Evolutionary conservation across 2,888 invertebrate species (phyloP).

Genomic region (Lathronympha strigana): DNA sequence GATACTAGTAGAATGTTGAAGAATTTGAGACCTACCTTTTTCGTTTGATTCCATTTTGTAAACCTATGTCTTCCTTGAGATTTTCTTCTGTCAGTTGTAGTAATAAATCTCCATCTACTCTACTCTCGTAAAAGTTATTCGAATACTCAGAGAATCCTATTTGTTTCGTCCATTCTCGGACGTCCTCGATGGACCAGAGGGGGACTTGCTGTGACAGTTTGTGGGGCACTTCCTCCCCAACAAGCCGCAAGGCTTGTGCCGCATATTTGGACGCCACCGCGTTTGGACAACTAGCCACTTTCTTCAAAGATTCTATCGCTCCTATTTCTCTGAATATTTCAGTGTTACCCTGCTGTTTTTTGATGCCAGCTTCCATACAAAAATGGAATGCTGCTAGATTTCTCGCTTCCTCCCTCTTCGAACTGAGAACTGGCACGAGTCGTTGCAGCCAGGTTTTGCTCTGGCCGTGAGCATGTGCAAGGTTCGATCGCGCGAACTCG

Average conservation of each 20-base stretch:
- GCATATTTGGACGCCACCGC: slow-evolving; percentile 99
- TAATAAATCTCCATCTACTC: slow-evolving; percentile 98
- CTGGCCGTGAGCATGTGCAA: slow-evolving; percentile 97
- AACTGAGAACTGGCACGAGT: slow-evolving; percentile 96
- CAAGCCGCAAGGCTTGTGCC: slow-evolving; percentile 94
- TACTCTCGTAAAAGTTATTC: slow-evolving; percentile 92
- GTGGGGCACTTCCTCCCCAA: slow-evolving; percentile 98
- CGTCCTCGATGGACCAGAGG: slow-evolving; percentile 98
- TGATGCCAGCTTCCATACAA: slow-evolving; percentile 99
- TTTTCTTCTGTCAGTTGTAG: slow-evolving; percentile 96
- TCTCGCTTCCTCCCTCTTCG: slow-evolving; percentile 97
- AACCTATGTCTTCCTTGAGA: slow-evolving; percentile 95
- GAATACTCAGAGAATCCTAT: slow-evolving; percentile 96
- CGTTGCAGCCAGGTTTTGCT: slow-evolving; percentile 97
- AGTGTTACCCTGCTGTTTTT: slow-evolving; percentile 95
- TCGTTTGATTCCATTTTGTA: slow-evolving; percentile 96
- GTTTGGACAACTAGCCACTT: slow-evolving; percentile 98
- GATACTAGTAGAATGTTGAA: not conserved
- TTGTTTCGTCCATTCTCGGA: slow-evolving; percentile 99
- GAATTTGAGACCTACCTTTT: slow-evolving; percentile 86
- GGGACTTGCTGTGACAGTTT: slow-evolving; percentile 99
- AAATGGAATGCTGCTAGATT: slow-evolving; percentile 99
- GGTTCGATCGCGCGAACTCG: slow-evolving; percentile 96
- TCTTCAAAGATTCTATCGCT: slow-evolving; percentile 97
- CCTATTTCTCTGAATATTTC: slow-evolving; percentile 97